Percentiles rank a stretch among this genome's conserved stretches.
Evolutionary conservation across 2,797 vertebrate species (phyloP).

Genomic region (Myotis vivesi): DNA sequence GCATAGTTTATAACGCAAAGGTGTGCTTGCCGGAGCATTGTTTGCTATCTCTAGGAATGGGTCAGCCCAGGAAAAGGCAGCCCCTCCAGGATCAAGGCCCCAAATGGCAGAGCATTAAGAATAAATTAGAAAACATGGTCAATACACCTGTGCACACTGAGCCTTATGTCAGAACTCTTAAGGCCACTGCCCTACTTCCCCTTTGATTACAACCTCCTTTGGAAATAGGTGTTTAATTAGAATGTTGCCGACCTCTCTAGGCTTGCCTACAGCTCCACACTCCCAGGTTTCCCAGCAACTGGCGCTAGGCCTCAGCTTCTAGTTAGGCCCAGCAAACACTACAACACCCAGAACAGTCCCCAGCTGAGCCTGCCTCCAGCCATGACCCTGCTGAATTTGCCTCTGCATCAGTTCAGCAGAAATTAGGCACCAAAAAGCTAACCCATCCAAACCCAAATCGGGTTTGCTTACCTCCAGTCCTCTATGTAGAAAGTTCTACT

Average conservation of each 20-base stretch:
- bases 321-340: rapidly evolving
- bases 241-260: neutral
- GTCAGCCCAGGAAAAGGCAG: neutral
- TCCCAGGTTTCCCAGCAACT: neutral
- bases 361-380: neutral
- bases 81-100: neutral
- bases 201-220: neutral
- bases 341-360: neutral
- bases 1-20: neutral
- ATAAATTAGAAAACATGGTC: neutral
- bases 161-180: neutral
- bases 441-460: neutral
- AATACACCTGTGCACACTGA: neutral
- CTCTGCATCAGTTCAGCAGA: neutral
- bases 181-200: too few relatives aligned
- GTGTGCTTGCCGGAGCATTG: neutral
- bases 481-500: neutral
- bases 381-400: neutral
- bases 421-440: neutral
- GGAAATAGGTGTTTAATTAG: neutral
- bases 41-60: neutral
- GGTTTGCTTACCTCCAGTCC: neutral
- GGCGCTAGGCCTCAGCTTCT: neutral
- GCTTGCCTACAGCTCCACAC: neutral
- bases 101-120: neutral